phyloP scores from a whole-genome alignment of 1,140 invertebrate species.

The Vanessa tameamea region DNA sequence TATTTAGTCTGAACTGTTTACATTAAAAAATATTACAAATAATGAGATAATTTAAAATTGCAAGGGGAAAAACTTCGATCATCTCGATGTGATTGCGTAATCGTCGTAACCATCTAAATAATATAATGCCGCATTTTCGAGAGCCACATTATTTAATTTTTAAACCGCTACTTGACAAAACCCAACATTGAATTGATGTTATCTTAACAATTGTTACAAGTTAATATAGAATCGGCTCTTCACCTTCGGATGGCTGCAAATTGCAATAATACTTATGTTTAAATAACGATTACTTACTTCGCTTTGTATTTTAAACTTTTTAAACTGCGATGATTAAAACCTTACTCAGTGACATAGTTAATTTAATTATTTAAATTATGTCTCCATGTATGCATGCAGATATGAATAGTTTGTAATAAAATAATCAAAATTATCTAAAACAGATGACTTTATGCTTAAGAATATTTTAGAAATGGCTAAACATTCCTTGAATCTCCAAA shows the following conservation, averaged over 20 bases:
- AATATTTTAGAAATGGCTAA: too few species aligned
- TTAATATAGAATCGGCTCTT: slow-evolving; percentile 3
- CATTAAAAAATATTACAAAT: background rate
- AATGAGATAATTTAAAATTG: background rate
- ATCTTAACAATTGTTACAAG: slow-evolving; percentile 16
- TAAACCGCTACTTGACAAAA: background rate
- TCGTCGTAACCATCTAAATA: background rate
- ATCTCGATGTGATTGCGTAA: slow-evolving; percentile 1
- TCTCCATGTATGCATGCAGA: too few species aligned
- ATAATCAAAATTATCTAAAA: too few species aligned
- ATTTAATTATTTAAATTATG: too few species aligned
- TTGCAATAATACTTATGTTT: background rate
- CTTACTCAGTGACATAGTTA: too few species aligned
- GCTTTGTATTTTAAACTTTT: too few species aligned
- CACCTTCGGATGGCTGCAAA: background rate
- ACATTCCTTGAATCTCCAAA: too few species aligned
- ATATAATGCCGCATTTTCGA: slow-evolving; percentile 36
- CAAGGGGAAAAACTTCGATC: background rate
- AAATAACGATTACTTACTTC: background rate
- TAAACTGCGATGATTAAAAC: too few species aligned
- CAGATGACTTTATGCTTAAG: too few species aligned
- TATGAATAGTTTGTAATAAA: too few species aligned
- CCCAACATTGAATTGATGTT: slow-evolving; percentile 4
- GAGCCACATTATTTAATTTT: slow-evolving; percentile 62
- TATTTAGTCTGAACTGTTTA: too few species aligned